Evolutionary conservation across 2,113 vertebrate genomes (phyloP), one percentile per base, ranked within the genome.

Genomic region (Grammomys surdaster): DNA sequence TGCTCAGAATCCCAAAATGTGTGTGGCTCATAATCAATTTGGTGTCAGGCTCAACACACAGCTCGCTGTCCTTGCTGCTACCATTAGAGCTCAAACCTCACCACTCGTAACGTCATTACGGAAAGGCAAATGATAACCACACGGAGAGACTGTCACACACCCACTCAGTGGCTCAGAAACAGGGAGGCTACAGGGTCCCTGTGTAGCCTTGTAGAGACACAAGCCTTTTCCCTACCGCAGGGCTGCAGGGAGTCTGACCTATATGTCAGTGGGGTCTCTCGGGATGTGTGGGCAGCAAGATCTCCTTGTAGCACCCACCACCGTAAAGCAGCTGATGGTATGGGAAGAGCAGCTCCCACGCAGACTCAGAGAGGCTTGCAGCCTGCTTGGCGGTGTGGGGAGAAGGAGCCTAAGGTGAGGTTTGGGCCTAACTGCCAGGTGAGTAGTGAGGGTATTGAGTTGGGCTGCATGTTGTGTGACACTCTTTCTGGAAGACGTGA

Each of bases 101-200:
- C 19, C 46, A 19, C 84, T 31, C 76, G 48, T 88, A 90, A 72
- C 86, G 88, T 88, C 77, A 63, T 84, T 88, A 28, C 51, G 65
- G 77, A 90, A 92, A 86, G 51, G 76, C 56, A 92, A 6, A 28
- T 75, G 56, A 19, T 43, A 72, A 46, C 73, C 81, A 51, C 46
- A 24, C 13, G 31, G 88, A 92, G 8, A 82, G 26, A 11, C 88
- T 48, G 20, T 58, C 10, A 28, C 70, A 90, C 86, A 89, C 91
- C 40, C 75, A 67, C 36, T 40, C 82, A 13, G 4, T 22, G 33
- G 10, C 48, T 76, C 69, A 88, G 76, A 88, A 88, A 65, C n/a
- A 65, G 0, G 72, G 56, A 90, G 86, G 93, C 89, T 76, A 40
- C 88, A 90, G 84, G 90, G 65, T 60, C 40, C 90, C 22, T 4